These are phyloP conservation scores for Aporophyla lueneburgensis DNA, from an alignment of 2,888 invertebrate genomes.

Conservation along the genomic window DNA sequence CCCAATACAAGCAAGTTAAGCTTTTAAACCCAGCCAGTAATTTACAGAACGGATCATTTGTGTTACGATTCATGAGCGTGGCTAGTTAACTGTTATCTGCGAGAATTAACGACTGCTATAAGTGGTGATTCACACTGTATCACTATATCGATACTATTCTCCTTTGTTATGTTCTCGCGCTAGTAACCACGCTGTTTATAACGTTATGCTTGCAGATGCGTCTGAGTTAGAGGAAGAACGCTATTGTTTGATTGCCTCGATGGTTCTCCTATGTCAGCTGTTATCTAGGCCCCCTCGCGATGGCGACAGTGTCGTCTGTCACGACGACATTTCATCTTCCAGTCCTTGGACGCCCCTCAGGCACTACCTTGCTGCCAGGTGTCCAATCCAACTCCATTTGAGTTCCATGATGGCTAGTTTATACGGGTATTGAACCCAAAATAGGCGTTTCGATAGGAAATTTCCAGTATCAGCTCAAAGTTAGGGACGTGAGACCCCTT, in stretches of 20 bases:
- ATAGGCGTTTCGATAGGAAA: too few relatives aligned
- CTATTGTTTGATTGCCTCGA: too few relatives aligned
- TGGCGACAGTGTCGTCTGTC: background rate
- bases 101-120: constrained; percentile 59
- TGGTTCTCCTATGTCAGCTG: background rate
- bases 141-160: constrained; percentile 30
- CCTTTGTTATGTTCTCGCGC: constrained; percentile 48
- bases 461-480: background rate
- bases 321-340: background rate
- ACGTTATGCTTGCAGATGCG: background rate
- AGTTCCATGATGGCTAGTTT: too few relatives aligned
- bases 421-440: background rate
- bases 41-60: constrained; percentile 60
- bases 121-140: constrained; percentile 45
- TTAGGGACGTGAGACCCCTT: background rate
- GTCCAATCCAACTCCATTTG: background rate
- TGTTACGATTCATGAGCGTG: constrained; percentile 59
- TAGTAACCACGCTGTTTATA: constrained; percentile 18
- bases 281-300: too few relatives aligned
- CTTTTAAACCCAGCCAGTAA: constrained; percentile 61
- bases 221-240: background rate
- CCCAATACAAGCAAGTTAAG: constrained; percentile 48
- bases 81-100: constrained; percentile 55
- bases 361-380: background rate
- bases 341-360: too few relatives aligned